These are phyloP conservation scores for Autographa gamma DNA, from an alignment of 2,888 invertebrate species.

Conservation along the genomic window DNA sequence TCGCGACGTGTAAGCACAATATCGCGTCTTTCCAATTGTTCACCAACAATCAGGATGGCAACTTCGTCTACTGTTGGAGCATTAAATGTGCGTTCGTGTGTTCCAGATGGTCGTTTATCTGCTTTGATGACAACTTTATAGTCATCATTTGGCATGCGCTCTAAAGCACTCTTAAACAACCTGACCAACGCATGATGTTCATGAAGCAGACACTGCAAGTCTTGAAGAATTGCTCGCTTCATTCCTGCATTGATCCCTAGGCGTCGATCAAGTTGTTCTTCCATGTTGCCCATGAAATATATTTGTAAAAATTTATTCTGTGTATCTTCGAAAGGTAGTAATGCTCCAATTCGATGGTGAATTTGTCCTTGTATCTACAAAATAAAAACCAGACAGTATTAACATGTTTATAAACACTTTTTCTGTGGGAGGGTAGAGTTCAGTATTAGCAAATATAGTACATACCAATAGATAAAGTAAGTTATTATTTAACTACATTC, in stretches of 20 bases:
- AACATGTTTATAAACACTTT: slow-evolving; percentile 10
- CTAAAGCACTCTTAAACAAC: slow-evolving; percentile 51
- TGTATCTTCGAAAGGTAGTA: slow-evolving; percentile 55
- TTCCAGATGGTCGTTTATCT: slow-evolving; percentile 42
- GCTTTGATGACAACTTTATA: slow-evolving; percentile 62
- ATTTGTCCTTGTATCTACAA: slow-evolving; percentile 57
- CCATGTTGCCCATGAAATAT: slow-evolving; percentile 60
- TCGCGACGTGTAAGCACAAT: slow-evolving; percentile 36
- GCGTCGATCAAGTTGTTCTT: slow-evolving; percentile 57
- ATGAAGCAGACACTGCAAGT: slow-evolving; percentile 52
- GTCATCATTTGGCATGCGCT: slow-evolving; percentile 63
- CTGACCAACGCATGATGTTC: slow-evolving; percentile 58
- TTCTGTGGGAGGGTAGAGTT: no score
- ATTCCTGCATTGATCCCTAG: slow-evolving; percentile 40
- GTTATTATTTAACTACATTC: no score
- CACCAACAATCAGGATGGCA: slow-evolving; percentile 58
- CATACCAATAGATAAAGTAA: no score
- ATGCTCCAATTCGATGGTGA: slow-evolving; percentile 57
- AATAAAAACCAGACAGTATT: slow-evolving; percentile 14
- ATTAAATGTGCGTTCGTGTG: slow-evolving; percentile 58
- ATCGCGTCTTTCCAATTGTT: slow-evolving; percentile 47
- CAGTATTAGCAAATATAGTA: no score
- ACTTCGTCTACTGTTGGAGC: slow-evolving; percentile 60
- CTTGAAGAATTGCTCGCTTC: slow-evolving; percentile 61
- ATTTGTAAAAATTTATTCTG: slow-evolving; percentile 58